Base-by-base conservation (phyloP, 2,888 invertebrate genomes). In the Xestia xanthographa region DNA sequence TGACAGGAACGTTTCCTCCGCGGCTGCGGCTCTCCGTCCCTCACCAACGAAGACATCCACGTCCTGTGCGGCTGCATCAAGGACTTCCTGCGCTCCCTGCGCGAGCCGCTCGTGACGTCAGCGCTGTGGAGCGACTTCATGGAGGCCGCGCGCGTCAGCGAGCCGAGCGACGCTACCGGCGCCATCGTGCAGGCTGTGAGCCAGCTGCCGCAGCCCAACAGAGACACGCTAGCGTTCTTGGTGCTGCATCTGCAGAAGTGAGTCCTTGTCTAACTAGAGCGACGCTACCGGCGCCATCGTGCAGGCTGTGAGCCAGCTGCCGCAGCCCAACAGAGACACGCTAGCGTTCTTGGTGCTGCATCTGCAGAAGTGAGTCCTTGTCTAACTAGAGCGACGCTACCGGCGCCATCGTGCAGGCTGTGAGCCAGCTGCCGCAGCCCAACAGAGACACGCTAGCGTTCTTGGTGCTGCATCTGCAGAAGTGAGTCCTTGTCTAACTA, bases 61-160 rank as follows among this genome's bases (percentile, higher is more conserved):
- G 98, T 98, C 0, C 97, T 99, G 50, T 99, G 99, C 94, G 99
- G 99, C 65, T 98, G 98, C 80, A 97, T 99, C 66, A 99, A 99
- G 96, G 98, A 99, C 94, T 99, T 99, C 95, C 97, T 99, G 75
- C 97, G 99, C 9, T 97, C 98, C 0, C 96, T 99, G 41, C 98
- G 98, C 73, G 99, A 99, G 93, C 99, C 99, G 0, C 96, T 99
- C 0, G 97, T 99, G 74, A 98, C 99, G 0, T 97, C 97, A 67
- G 97, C 97, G 26, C 97, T 98, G 69, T 98, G 99, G 98, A 97
- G 97, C 38, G 98, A 98, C 92, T 99, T 99, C 94, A 97, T 98
- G 79, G 93, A 97, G 11, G 98, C 98, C 0, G 97, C 98, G 0
- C 95, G 95, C 9, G 93, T 53, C 97, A 14, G 79, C 0, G 97